phyloP scores from a whole-genome alignment of 2,113 vertebrate genomes.

The Nansenia antarctica region DNA sequence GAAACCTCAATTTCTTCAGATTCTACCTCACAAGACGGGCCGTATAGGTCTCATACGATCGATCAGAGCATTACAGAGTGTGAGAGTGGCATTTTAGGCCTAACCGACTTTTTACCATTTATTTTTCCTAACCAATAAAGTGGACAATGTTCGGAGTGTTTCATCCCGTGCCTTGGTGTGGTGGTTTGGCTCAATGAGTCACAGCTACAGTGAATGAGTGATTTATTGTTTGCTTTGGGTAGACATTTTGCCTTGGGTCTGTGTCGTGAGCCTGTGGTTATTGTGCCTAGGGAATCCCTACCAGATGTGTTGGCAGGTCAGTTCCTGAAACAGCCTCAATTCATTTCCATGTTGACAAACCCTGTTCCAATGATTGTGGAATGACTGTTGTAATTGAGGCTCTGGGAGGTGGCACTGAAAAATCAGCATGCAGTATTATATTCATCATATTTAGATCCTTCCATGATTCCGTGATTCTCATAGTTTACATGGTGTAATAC shows the following conservation, averaged over 20 bases:
- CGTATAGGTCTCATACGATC: no score
- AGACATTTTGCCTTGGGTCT: background rate
- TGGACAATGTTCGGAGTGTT: no score
- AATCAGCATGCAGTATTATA: background rate
- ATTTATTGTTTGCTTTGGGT: background rate
- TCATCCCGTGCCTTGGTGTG: background rate
- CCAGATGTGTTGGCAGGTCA: conserved; percentile 21
- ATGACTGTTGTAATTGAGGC: conserved; percentile 1
- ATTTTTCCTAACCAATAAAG: no score
- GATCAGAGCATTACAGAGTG: no score
- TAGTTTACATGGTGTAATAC: background rate
- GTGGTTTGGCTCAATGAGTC: background rate
- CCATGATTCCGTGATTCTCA: background rate
- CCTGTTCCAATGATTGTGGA: conserved; percentile 18
- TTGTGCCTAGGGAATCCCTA: background rate
- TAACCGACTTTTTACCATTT: no score
- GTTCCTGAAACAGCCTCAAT: conserved; percentile 2
- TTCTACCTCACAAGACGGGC: no score
- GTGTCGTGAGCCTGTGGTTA: background rate
- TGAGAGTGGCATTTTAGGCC: no score
- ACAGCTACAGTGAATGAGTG: background rate
- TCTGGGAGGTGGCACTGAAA: background rate
- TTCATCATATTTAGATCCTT: background rate
- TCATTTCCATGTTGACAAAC: conserved; percentile 21
- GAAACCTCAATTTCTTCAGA: no score